Conservation (phyloP, 1,140 invertebrate genomes). For the Linepithema humile region DNA sequence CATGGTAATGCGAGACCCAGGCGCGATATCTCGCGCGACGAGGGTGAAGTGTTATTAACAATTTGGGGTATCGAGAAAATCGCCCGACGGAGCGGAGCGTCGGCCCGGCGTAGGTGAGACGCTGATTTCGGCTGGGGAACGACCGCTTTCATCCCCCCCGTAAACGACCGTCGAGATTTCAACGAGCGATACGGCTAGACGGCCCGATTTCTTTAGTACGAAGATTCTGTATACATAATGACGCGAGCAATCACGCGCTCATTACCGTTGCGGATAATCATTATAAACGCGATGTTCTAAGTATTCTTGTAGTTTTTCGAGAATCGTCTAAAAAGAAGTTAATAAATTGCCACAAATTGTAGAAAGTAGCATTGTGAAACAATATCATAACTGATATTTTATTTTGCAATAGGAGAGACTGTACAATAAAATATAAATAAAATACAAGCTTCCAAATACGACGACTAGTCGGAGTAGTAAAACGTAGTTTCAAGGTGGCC, state of each 20-base stretch:
- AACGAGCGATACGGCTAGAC: conserved; percentile 7
- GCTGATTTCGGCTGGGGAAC: conserved; percentile 27
- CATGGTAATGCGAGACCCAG: conserved; percentile 81
- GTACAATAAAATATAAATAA: background rate
- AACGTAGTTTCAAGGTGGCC: conserved; percentile 44
- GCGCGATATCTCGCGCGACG: conserved; percentile 78
- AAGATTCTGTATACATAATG: conserved; percentile 29
- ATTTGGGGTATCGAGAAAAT: conserved; percentile 78
- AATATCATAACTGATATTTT: background rate
- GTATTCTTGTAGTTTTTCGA: background rate
- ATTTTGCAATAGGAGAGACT: background rate
- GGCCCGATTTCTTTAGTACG: background rate
- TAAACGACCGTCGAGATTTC: conserved; percentile 60
- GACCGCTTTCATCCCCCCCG: conserved; percentile 18
- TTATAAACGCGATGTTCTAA: background rate
- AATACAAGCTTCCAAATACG: background rate
- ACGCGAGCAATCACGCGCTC: background rate
- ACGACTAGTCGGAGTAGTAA: conserved; percentile 21
- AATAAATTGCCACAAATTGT: background rate
- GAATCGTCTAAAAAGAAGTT: no score
- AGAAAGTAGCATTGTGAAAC: background rate
- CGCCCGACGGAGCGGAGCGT: conserved; percentile 3
- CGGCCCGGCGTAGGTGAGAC: conserved; percentile 18
- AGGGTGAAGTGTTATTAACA: conserved; percentile 83
- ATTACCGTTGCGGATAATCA: background rate